Evolutionary conservation across 2,113 vertebrate species (phyloP).

Genomic region (Myodes glareolus): DNA sequence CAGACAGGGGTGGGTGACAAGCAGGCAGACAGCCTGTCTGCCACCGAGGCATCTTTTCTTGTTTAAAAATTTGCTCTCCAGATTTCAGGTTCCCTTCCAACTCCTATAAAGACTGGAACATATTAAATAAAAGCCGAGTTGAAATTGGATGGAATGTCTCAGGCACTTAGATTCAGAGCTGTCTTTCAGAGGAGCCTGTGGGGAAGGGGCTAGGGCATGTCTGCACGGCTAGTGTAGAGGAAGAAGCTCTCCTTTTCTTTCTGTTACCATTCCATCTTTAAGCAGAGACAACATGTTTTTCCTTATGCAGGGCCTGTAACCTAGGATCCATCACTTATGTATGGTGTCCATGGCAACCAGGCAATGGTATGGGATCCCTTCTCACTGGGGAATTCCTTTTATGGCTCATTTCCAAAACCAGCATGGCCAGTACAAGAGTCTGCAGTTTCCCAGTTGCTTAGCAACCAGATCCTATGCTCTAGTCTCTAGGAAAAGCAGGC

Average conservation of each 20-base stretch:
- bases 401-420: slow-evolving; percentile 88
- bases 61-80: slow-evolving; percentile 73
- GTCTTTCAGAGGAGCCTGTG: not conserved
- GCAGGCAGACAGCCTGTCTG: slow-evolving; percentile 61
- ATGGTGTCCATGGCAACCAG: slow-evolving; percentile 87
- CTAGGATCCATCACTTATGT: slow-evolving; percentile 86
- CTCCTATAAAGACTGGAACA: slow-evolving; percentile 68
- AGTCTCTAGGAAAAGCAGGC: slow-evolving; percentile 83
- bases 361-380: slow-evolving; percentile 84
- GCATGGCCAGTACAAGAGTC: slow-evolving; percentile 84
- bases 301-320: slow-evolving; percentile 80
- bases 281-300: slow-evolving; percentile 76
- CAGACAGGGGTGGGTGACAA: slow-evolving; percentile 41
- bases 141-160: slow-evolving; percentile 72
- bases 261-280: slow-evolving; percentile 35
- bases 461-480: slow-evolving; percentile 88
- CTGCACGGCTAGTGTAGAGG: not conserved
- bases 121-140: slow-evolving; percentile 69
- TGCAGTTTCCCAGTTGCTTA: slow-evolving; percentile 87
- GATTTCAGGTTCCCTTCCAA: slow-evolving; percentile 65
- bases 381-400: slow-evolving; percentile 88
- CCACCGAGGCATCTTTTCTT: slow-evolving; percentile 72
- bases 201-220: not conserved
- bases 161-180: slow-evolving; percentile 58
- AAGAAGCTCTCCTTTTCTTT: slow-evolving; percentile 38